Base-by-base conservation (phyloP, 2,888 invertebrate species). In the Cheiracanthium punctorium region DNA sequence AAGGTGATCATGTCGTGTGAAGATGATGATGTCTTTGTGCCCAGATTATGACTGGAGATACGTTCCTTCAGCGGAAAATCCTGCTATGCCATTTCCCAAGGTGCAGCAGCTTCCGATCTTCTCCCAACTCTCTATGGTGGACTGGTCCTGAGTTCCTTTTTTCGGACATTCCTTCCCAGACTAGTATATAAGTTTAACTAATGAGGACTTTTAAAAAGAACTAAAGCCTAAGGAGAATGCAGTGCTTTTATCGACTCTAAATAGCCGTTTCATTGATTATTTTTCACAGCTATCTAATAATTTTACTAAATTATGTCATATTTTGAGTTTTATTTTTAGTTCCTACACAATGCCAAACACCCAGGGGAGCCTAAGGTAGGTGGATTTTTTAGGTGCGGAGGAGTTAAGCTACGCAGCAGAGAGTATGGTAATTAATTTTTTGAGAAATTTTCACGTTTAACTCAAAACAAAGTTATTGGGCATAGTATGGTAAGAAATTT, bases 11-110 rank as follows among this genome's bases (percentile, higher is more conserved):
- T 87, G 24, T 76, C 70, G 5, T 73, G 80, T 1, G 24, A 29
- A 4, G 29, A 77, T 10, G 24, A 37, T 0, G 32, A 77, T 17
- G 90, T 12, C 20, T 65, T 0, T 80, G 89, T 0, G n/a, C n/a
- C n/a, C n/a, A n/a, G n/a, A n/a, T n/a, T n/a, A n/a, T n/a, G n/a
- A n/a, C n/a, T n/a, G n/a, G n/a, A n/a, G n/a, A n/a, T n/a, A n/a
- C n/a, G n/a, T n/a, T n/a, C n/a, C n/a, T n/a, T n/a, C n/a, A n/a
- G 65, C 88, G 20, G 80, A 89, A 0, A 91, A 91, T 80, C 90
- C 90, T 2, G 91, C 90, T 1, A 91, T 82, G 74, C 89, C 10
- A 88, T 89, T 1, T 90, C 90, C 5, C 29, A 90, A 65, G 90
- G 90, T n/a, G 17, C 17, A 12, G 52, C 52, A 28, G 20, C 2